Conservation (phyloP, 2,888 invertebrate species). For the Parnassius mnemosyne region DNA sequence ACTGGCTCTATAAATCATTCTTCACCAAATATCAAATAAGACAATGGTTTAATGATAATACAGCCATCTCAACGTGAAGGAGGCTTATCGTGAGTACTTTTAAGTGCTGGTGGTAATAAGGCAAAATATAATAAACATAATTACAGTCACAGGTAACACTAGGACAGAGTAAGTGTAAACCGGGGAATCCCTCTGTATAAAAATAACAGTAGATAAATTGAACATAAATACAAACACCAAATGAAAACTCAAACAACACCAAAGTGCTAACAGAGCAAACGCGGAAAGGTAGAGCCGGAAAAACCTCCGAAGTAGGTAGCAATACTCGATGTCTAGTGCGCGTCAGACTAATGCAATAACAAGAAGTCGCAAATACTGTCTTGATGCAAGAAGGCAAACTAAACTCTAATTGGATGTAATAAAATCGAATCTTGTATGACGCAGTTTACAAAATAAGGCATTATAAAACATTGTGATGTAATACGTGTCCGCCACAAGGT, state of each 20-base stretch:
- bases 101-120: too few species aligned
- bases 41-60: too few species aligned
- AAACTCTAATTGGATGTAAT: accelerated
- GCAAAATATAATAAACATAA: too few species aligned
- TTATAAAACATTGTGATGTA: conserved; percentile 71
- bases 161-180: conserved; percentile 1
- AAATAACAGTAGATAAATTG: not conserved
- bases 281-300: conserved; percentile 74
- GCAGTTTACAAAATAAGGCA: conserved; percentile 49
- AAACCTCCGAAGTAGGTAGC: conserved; percentile 67
- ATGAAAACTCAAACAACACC: conserved; percentile 16
- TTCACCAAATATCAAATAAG: too few species aligned
- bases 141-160: not conserved
- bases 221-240: conserved; percentile 3
- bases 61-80: too few species aligned
- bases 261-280: conserved; percentile 43
- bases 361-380: conserved; percentile 36
- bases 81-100: too few species aligned
- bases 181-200: conserved; percentile 1
- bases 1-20: too few species aligned
- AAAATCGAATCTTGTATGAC: conserved; percentile 33
- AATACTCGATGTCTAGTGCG: conserved; percentile 52
- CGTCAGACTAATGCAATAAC: conserved; percentile 43
- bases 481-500: conserved; percentile 73
- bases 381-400: conserved; percentile 32